Base-by-base conservation (phyloP, 1,140 invertebrate genomes). In the Ridgeia piscesae region DNA sequence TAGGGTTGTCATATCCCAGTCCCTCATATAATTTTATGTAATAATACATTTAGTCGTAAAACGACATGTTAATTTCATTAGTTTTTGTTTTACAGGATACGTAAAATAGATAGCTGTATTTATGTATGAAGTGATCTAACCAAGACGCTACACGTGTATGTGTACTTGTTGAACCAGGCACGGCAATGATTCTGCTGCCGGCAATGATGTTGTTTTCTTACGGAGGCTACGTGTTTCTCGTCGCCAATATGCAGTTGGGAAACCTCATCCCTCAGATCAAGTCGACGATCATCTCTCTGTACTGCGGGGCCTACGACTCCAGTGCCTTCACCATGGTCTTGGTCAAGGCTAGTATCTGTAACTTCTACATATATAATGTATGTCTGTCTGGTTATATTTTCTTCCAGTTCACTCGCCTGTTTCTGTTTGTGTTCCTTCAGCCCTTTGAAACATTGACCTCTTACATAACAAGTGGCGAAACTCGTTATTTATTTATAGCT, bases 241-340 rank as follows among this genome's bases (percentile, higher is more conserved):
- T 94, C 42, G 93, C 93, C 31, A 94, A 94, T 58, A 50, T 93
- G 14, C 93, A 93, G 92, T 17, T 93, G 11, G 92, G 91, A n/a
- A 77, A 91, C 2, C 92, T 94, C 31, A 77, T 94, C 21, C 93
- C 93, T 2, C 34, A 88, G 0, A 92, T 91, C 2, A 91, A 92
- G 48, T 94, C 93, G 27, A 94, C 92, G 27, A 88, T 93, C 58
- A 93, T 93, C 89, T 92, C 92, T 27, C 35, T 93, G 34, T 93
- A 92, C 33, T 92, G 90, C 17, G 93, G 93, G 0, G 92, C 92
- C 35, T 94, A 92, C 33, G 93, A 94, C 91, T 91, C 91, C 42
- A 93, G 93, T 27, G 58, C 93, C 11, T 50, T 90, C n/a, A 42
- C 93, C 4, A 93, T 94, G 33, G 77, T 94, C 17, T 35, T 92